Percentiles rank a stretch among this genome's conserved stretches.
phyloP scores from a whole-genome alignment of 2,797 vertebrate genomes.

The Hemitrygon akajei region DNA sequence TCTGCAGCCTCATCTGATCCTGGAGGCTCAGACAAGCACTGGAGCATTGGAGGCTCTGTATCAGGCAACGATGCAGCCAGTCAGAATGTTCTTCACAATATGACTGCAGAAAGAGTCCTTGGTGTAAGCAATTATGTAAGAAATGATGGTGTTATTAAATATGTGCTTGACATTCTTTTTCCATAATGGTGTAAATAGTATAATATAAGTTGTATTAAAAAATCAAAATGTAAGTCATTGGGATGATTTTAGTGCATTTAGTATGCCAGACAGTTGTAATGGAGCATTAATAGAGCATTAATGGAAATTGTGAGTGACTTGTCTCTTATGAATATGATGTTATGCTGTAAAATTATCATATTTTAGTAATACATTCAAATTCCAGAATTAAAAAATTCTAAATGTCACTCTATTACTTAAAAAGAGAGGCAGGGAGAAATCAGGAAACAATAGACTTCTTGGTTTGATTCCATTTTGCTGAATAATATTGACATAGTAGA shows the following conservation, averaged over 20 bases:
- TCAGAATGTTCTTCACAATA: too few species aligned
- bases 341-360: neutral
- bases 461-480: neutral
- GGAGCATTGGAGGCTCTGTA: too few species aligned
- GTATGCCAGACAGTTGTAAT: too few species aligned
- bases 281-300: neutral
- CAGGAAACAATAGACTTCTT: neutral
- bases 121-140: too few species aligned
- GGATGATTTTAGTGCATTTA: neutral
- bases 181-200: neutral
- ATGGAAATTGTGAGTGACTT: neutral
- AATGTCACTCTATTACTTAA: neutral
- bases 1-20: too few species aligned
- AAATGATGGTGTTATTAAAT: neutral
- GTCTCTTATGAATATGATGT: too few species aligned
- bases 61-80: too few species aligned
- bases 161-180: neutral
- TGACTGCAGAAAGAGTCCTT: too few species aligned
- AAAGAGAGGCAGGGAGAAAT: neutral
- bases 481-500: neutral
- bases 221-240: neutral
- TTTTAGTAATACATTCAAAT: neutral
- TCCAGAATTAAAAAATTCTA: neutral
- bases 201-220: neutral
- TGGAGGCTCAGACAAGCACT: too few species aligned